Evolutionary conservation across 35 echinoderm and acorn worm species (phyloP), one percentile per base, ranked within the genome.

Genomic region (Heliocidaris tuberculata): DNA sequence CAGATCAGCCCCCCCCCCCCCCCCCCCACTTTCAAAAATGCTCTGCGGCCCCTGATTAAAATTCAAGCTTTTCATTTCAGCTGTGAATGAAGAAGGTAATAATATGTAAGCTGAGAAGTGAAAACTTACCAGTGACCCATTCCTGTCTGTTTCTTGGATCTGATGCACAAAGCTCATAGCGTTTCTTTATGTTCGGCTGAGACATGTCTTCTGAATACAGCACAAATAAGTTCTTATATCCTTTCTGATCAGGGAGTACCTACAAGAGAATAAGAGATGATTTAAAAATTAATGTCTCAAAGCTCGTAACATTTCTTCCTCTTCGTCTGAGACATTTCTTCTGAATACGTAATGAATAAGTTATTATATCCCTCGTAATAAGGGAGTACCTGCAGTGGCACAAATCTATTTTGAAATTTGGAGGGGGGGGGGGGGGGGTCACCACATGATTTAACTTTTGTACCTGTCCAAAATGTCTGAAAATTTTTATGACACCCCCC

Each of bases 81-180:
- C 11, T 56, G 52, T 15, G 10, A 42, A 56, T 12, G 7, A 52
- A 56, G 11, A 12, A 56, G 15, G 2, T 2, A 10, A 56, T 13
- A 9, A 56, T 56, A 10, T 12, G 0, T 11, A 1, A 56, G 8
- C 11, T 56, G 9, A 56, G 15, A 56, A 56, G 52, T 78, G 65
- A 78, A 27, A 32, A 59, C 95, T 90, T 95, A 97, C 97, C 98
- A 94, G 94, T 95, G 7, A 97, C 94, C 98, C 98, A 99, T 61
- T 97, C 97, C 48, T 97, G 96, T 92, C 97, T 95, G 24, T 50
- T 95, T 13, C 96, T 88, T 29, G 96, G 96, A 48, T 99, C 98
- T 11, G 93, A 59, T 50, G 95, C 94, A 65, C 96, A 94, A 13
- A 99, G 32, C 47, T 99, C 98, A 95, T 97, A 99, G 31, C 96